Base-by-base conservation (phyloP, 2,797 vertebrate species). In the Enteromius fasciolatus region DNA sequence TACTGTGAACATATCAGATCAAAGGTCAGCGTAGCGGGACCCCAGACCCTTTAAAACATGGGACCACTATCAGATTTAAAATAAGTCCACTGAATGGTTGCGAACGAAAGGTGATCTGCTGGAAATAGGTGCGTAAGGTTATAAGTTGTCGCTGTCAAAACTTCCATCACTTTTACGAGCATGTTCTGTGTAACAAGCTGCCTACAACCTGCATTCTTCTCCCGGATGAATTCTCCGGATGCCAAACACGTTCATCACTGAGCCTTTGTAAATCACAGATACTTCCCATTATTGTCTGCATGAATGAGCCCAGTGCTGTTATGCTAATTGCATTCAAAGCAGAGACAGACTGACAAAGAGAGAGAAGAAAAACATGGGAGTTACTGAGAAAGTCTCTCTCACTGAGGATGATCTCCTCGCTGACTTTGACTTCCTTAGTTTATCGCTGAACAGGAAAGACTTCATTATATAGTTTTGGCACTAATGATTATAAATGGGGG, bases 401-500 rank as follows among this genome's bases (percentile, higher is more conserved):
- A 2, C 36, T 2, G 36, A 76, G 74, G 36, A 76, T 20, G 39
- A 79, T 33, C 69, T 70, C 66, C 69, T 33, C 41, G 88, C 64
- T 57, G 69, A 78, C 81, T 70, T 73, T 39, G 84, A 87, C 88
- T 89, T 88, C 59, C 63, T n/a, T 80, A 23, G 83, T 86, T 91
- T 92, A 93, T 92, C 91, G 86, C 66, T 82, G 86, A 86, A 86
- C 75, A 39, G 82, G 89, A 89, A 91, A 90, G 86, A 90, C 90
- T 93, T 93, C 92, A 90, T 91, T 84, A 83, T 90, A 80, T 84
- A 89, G 90, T 89, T 87, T 86, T 91, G 90, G 92, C 93, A 91
- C 87, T 92, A 88, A 92, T 92, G 90, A 90, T 90, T 90, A 91
- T 84, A 92, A 91, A 93, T 90, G 89, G 88, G 90, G 88, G 83